These are phyloP conservation scores for Thecocarcelia acutangulata DNA, from an alignment of 2,888 invertebrate genomes.

Conservation along the genomic window DNA sequence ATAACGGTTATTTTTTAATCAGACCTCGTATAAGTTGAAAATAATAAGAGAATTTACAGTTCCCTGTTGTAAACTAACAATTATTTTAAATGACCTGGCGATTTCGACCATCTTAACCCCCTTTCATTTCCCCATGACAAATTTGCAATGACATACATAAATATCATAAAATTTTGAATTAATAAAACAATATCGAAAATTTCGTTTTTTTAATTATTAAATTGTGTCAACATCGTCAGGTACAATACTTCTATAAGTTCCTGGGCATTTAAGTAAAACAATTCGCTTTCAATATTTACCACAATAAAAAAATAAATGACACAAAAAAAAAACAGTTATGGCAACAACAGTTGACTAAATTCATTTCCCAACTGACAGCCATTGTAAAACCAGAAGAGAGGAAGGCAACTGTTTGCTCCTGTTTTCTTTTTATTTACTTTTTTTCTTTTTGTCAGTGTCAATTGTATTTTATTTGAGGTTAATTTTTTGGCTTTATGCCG, in stretches of 20 bases:
- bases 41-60: too few relatives aligned
- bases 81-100: too few relatives aligned
- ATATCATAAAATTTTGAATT: too few relatives aligned
- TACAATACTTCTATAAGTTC: neutral
- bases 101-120: too few relatives aligned
- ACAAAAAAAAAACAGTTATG: neutral
- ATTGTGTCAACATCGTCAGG: slow-evolving; percentile 1
- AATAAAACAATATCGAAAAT: too few relatives aligned
- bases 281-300: slow-evolving; percentile 18
- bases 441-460: slow-evolving; percentile 17
- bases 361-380: neutral
- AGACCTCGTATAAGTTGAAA: too few relatives aligned
- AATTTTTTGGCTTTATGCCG: slow-evolving; percentile 68
- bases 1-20: too few relatives aligned
- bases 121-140: too few relatives aligned
- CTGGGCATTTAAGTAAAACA: neutral
- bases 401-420: slow-evolving; percentile 3
- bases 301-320: neutral
- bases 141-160: too few relatives aligned
- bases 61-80: too few relatives aligned
- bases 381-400: slow-evolving; percentile 3
- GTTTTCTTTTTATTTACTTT: slow-evolving; percentile 8
- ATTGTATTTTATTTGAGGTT: slow-evolving; percentile 66
- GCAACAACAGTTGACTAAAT: neutral
- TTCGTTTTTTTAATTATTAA: slow-evolving; percentile 3